Evolutionary conservation across 1,140 invertebrate genomes (phyloP).

Genomic region (Latrodectus geometricus): DNA sequence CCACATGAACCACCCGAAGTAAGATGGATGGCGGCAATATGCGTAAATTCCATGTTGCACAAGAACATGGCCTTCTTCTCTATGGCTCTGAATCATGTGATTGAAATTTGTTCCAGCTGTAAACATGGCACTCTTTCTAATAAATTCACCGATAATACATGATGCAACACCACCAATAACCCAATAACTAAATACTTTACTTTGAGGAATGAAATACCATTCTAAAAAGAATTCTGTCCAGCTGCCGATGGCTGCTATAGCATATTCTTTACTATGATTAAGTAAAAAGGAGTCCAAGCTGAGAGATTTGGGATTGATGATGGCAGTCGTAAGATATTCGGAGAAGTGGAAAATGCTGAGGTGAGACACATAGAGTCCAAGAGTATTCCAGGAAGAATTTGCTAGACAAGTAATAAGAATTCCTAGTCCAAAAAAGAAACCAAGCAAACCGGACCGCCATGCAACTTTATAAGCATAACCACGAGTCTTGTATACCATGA

Average conservation of each 20-base stretch:
- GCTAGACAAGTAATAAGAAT: conserved; percentile 55
- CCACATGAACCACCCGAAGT: conserved; percentile 99
- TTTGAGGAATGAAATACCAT: conserved; percentile 76
- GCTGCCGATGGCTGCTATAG: conserved; percentile 84
- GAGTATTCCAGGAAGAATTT: conserved; percentile 40
- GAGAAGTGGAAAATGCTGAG: conserved; percentile 93
- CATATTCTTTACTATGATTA: conserved; percentile 93
- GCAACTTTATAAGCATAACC: conserved; percentile 62
- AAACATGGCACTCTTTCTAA: conserved; percentile 93
- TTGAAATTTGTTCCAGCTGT: conserved; percentile 96
- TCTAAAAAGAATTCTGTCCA: conserved; percentile 92
- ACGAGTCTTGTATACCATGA: conserved; percentile 51
- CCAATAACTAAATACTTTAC: conserved; percentile 76
- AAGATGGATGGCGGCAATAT: conserved; percentile 85
- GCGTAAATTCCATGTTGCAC: conserved; percentile 92
- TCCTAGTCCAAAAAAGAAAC: conserved; percentile 61
- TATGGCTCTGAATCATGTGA: conserved; percentile 85
- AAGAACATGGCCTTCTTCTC: conserved; percentile 84
- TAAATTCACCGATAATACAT: conserved; percentile 87
- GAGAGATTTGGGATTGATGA: conserved; percentile 85
- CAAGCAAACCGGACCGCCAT: conserved; percentile 62
- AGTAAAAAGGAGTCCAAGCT: conserved; percentile 90
- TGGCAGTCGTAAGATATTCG: conserved; percentile 90
- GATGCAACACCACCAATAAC: conserved; percentile 80
- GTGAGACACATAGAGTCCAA: conserved; percentile 76